Base-by-base conservation (phyloP, 1,140 invertebrate species). In the Aphis craccivora region DNA sequence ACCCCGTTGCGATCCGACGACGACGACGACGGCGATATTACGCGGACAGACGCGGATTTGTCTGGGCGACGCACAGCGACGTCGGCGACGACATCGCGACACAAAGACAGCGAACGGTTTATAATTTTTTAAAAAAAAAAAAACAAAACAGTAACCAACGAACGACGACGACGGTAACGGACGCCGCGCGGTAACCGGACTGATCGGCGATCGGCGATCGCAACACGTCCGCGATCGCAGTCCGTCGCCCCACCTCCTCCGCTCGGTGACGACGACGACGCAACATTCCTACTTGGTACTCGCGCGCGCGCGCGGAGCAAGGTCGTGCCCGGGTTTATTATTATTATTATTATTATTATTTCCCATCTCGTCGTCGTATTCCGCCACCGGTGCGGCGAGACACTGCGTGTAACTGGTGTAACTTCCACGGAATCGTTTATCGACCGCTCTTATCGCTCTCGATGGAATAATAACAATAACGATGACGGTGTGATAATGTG, bases 301-400 rank as follows among this genome's bases (percentile, higher is more conserved):
- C 89, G 51, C 90, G 51, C 51, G 48, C 48, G 35, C 6, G 45
- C 53, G 53, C 89, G 35, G 90, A 48, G 91, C 91, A 93, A 93
- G 91, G 91, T 93, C 91, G 91, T 93, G 76, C 91, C 67, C 91
- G 91, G 91, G 25, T 92, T 92, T 53, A 11, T 90, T 90, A 51
- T 53, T 48, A 48, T 87, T n/a, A 48, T 87, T n/a, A 30, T 81
- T 86, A 45, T 86, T 51, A 6, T 23, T 48, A 8, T 48, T 35
- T n/a, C n/a, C 7, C 37, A 55, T 40, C 14, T 37, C n/a, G 51
- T 23, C 37, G 37, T 22, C 25, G 37, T 48, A 86, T n/a, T 5
- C 43, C 43, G 23, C 84, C 81, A 40, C 81, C 35, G 20, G 20
- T 22, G 37, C 81, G 84, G 30, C 2, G 84, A 6, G 8, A 87